Base-by-base conservation (phyloP, 2,888 invertebrate genomes). In the Azorinus chamasolen region DNA sequence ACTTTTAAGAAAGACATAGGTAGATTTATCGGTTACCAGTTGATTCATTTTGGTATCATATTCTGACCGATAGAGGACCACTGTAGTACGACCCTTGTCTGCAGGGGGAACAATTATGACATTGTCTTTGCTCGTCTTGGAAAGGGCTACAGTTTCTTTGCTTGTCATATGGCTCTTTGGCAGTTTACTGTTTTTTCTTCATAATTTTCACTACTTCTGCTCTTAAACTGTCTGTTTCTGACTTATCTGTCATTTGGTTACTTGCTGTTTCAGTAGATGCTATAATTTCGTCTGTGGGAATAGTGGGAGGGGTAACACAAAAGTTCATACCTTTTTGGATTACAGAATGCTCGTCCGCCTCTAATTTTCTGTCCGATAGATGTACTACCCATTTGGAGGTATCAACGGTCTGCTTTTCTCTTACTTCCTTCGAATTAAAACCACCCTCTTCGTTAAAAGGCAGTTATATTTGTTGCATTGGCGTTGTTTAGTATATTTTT, bases 301-400 rank as follows among this genome's bases (percentile, higher is more conserved):
- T 54, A 14, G 37, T 54, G 24, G 54, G 27, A n/a, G 37, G 54
- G 54, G 54, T 54, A 32, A 54, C 32, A 32, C 54, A 32, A 37
- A 54, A 54, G 37, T 54, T 54, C 54, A 54, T 54, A 37, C 27
- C 37, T 32, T 54, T 32, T 25, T 32, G 12, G 4, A 54, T 6
- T 18, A 54, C 20, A 10, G 37, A 54, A 16, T 14, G 24, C 16
- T 54, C 32, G 54, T 32, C 32, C 32, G 32, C 10, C 5, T 32
- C 27, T 16, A 51, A 4, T 20, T 3, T 14, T 24, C 51, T 51
- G 51, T 51, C 24, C 5, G 51, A 51, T 12, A 51, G 24, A 12
- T 51, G 18, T 16, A 51, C 51, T 4, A 51, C 51, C 51, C 51
- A 51, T 51, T 51, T 51, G 51, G 24, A 24, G 20, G 51, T 51